phyloP scores from a whole-genome alignment of 1,140 invertebrate genomes.

The Sycobia sp. region DNA sequence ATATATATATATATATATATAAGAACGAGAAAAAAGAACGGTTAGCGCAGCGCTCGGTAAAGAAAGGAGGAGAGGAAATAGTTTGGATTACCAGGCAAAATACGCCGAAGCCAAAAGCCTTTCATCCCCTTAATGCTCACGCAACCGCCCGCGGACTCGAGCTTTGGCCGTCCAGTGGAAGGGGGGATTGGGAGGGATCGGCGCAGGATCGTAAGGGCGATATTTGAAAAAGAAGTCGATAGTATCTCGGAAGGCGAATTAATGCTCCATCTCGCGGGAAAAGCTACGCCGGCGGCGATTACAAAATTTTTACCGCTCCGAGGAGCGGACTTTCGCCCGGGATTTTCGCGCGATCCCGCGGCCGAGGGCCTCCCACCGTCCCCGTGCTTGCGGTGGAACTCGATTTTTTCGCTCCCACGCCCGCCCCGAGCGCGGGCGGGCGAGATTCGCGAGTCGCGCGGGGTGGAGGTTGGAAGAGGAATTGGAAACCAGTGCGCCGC shows the following conservation, averaged over 20 bases:
- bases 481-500: no score
- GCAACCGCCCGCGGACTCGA: conserved; percentile 15
- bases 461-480: no score
- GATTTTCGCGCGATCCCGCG: conserved; percentile 1
- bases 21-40: no score
- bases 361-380: no score
- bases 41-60: no score
- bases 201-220: no score
- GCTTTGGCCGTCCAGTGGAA: neutral
- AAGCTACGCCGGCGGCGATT: no score
- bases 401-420: neutral
- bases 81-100: conserved; percentile 56
- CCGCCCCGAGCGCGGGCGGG: no score
- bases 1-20: no score
- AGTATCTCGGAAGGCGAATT: neutral
- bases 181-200: neutral
- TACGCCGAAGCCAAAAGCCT: conserved; percentile 51
- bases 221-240: conserved; percentile 13
- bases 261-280: neutral
- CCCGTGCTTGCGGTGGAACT: no score
- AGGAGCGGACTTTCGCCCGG: conserved; percentile 2
- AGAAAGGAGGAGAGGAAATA: conserved; percentile 33
- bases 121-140: conserved; percentile 49
- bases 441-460: no score
- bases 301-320: neutral